Evolutionary conservation across 2,888 invertebrate species (phyloP).

Genomic region (Archips crataeganus): DNA sequence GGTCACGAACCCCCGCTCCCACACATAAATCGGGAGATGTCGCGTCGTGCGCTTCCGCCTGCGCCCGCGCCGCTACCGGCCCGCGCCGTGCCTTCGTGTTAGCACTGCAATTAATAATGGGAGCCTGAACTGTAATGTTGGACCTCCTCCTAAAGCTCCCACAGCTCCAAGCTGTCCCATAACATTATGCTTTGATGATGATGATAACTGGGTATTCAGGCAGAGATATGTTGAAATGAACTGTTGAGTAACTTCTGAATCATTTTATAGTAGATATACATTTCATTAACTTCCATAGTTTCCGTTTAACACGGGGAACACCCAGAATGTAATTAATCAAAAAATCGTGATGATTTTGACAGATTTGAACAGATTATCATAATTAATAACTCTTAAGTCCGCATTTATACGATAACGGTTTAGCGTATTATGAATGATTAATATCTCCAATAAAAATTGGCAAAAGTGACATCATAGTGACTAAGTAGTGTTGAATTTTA

Average conservation of each 20-base stretch:
- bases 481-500: constrained; percentile 21
- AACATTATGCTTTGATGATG: not conserved
- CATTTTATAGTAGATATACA: not conserved
- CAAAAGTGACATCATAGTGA: constrained; percentile 34
- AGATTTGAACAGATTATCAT: constrained; percentile 35
- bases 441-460: constrained; percentile 23
- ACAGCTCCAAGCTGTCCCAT: not conserved
- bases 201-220: not conserved
- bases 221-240: not conserved
- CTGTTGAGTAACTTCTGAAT: not conserved
- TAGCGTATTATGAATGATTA: constrained; percentile 31
- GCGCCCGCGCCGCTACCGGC: constrained; percentile 52
- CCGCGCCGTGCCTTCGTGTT: constrained; percentile 56
- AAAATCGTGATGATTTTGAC: constrained; percentile 39
- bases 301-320: constrained; percentile 27
- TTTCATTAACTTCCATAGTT: not conserved
- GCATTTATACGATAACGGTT: constrained; percentile 36
- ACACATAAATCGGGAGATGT: constrained; percentile 76
- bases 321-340: constrained; percentile 37
- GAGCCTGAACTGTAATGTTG: constrained; percentile 46
- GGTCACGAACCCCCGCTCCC: constrained; percentile 74
- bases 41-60: constrained; percentile 67
- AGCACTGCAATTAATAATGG: constrained; percentile 64
- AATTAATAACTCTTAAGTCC: constrained; percentile 37
- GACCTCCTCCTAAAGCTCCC: constrained; percentile 10